Percentiles rank a stretch among this genome's conserved stretches.
These are phyloP conservation scores for Clarias platycephalus DNA, from an alignment of 2,797 vertebrate genomes.

Conservation along the genomic window DNA sequence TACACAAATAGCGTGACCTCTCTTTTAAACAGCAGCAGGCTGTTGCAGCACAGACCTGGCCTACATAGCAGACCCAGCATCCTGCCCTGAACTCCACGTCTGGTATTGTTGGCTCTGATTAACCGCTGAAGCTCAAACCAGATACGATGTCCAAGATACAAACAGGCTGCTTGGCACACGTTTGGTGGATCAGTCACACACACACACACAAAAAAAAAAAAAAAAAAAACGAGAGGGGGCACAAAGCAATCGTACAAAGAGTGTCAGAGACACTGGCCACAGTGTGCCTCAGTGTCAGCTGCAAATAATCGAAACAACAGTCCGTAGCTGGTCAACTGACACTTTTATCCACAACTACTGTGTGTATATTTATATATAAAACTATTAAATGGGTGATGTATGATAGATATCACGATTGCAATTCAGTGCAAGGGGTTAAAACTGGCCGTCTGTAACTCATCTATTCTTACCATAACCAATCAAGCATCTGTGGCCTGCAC, in stretches of 20 bases:
- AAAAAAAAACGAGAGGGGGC: neutral
- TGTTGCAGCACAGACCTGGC: conserved; percentile 32
- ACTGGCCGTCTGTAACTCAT: neutral
- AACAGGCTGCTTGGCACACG: conserved; percentile 21
- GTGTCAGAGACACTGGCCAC: neutral
- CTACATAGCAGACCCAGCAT: conserved; percentile 43
- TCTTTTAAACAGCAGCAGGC: conserved; percentile 17
- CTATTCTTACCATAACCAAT: conserved; percentile 28
- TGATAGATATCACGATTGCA: conserved; percentile 7
- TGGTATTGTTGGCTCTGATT: conserved; percentile 39
- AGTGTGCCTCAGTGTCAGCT: neutral
- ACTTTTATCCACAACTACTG: neutral
- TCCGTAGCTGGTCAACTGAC: conserved; percentile 4
- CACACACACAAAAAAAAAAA: neutral
- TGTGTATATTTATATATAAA: conserved; percentile 14
- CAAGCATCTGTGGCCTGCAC: conserved; percentile 19
- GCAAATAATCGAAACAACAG: conserved; percentile 7
- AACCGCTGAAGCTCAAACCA: conserved; percentile 17
- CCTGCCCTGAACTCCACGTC: conserved; percentile 21
- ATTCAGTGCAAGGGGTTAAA: conserved; percentile 5
- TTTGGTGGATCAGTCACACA: neutral
- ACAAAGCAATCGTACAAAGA: conserved; percentile 2
- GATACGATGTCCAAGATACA: conserved; percentile 37
- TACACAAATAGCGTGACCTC: conserved; percentile 33
- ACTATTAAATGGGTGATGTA: conserved; percentile 5